phyloP scores from a whole-genome alignment of 2,113 vertebrate genomes.

The Hippocampus mohnikei region DNA sequence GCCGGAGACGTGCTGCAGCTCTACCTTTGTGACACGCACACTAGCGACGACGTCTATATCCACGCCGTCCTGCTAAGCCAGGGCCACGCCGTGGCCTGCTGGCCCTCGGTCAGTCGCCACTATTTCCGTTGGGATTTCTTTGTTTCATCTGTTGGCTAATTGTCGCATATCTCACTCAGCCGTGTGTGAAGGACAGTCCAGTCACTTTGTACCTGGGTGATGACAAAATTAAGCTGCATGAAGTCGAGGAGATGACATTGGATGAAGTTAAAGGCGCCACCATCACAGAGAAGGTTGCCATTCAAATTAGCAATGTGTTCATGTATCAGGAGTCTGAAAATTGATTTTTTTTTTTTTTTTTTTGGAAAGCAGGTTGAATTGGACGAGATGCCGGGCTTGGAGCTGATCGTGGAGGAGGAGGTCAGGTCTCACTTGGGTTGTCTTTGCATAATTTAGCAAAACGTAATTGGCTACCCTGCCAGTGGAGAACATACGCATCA shows the following conservation, averaged over 20 bases:
- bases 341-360: neutral
- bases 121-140: neutral
- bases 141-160: neutral
- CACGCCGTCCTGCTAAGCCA: conserved; percentile 74
- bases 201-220: conserved; percentile 75
- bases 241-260: too few species aligned
- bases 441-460: too few species aligned
- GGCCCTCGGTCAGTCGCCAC: conserved; percentile 31
- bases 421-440: neutral
- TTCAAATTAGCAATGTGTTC: neutral
- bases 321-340: neutral
- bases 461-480: too few species aligned
- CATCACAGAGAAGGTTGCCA: neutral
- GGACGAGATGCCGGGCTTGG: conserved; percentile 52
- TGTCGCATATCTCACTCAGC: conserved; percentile 54
- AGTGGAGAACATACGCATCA: neutral
- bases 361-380: conserved; percentile 18
- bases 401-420: conserved; percentile 42
- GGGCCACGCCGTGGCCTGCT: conserved; percentile 75
- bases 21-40: conserved; percentile 86
- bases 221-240: conserved; percentile 44
- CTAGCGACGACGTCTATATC: conserved; percentile 80
- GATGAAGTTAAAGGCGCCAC: conserved; percentile 8
- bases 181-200: conserved; percentile 71
- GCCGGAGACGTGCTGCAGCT: conserved; percentile 78